Percentiles rank a stretch among this genome's conserved stretches.
Conservation (phyloP, 2,113 vertebrate genomes). For the Alligator mississippiensis region DNA sequence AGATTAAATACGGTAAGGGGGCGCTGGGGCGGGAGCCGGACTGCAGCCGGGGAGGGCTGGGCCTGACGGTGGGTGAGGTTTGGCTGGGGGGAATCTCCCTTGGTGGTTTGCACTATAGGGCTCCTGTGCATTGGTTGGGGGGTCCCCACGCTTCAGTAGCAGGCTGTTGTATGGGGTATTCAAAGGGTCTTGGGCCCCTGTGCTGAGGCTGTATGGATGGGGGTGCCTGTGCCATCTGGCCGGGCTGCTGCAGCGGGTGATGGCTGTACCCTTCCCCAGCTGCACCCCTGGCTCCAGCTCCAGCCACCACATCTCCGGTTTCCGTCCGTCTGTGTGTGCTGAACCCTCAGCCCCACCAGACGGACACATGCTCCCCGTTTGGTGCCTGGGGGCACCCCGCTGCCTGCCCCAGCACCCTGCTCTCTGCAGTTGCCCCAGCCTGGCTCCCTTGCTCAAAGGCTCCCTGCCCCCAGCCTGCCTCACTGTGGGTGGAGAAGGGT, state of each 20-base stretch:
- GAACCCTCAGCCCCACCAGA: fast-evolving
- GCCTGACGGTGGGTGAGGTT: background rate
- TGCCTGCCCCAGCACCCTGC: background rate
- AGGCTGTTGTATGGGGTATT: too few species aligned
- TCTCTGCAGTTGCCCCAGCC: fast-evolving
- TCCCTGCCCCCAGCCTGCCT: too few species aligned
- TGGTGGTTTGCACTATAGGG: too few species aligned
- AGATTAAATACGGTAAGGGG: slow-evolving; percentile 90
- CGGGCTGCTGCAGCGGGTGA: too few species aligned
- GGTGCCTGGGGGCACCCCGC: too few species aligned
- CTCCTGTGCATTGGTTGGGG: too few species aligned
- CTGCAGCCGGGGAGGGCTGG: background rate
- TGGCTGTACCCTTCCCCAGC: fast-evolving
- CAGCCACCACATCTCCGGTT: background rate
- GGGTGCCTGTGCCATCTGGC: background rate
- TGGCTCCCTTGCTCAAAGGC: fast-evolving
- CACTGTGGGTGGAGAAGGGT: too few species aligned
- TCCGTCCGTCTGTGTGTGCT: too few species aligned
- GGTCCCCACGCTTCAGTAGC: too few species aligned
- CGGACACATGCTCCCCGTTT: background rate
- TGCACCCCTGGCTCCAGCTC: background rate
- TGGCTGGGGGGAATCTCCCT: too few species aligned
- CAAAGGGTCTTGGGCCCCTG: background rate
- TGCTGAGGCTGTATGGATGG: background rate
- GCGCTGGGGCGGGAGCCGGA: fast-evolving